Conservation (phyloP, 2,888 invertebrate genomes). For the Xanthia togata region DNA sequence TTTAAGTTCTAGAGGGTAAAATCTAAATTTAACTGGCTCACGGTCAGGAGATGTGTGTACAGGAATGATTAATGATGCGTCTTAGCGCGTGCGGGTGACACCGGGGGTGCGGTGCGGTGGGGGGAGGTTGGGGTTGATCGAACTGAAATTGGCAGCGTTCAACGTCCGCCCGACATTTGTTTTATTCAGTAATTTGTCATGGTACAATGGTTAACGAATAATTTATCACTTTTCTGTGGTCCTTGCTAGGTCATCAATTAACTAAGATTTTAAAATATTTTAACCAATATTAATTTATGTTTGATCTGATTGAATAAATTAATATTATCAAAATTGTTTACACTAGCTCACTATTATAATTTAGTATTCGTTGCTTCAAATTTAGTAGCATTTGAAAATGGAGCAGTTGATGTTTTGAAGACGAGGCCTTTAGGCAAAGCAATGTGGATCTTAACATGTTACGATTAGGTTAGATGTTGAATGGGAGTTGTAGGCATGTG, state of each 20-base stretch:
- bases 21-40: slow-evolving; percentile 73
- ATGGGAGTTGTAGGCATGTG: slow-evolving; percentile 54
- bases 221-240: slow-evolving; percentile 61
- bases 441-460: slow-evolving; percentile 68
- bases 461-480: slow-evolving; percentile 70
- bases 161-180: slow-evolving; percentile 81
- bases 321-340: slow-evolving; percentile 68
- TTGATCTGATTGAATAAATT: slow-evolving; percentile 13
- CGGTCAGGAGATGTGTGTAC: slow-evolving; percentile 75
- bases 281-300: slow-evolving; percentile 20
- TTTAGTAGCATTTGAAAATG: slow-evolving; percentile 75
- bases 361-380: slow-evolving; percentile 65
- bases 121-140: slow-evolving; percentile 81
- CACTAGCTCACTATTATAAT: slow-evolving; percentile 52
- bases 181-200: slow-evolving; percentile 79
- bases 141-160: slow-evolving; percentile 87
- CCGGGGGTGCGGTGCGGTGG: slow-evolving; percentile 68
- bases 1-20: slow-evolving; percentile 76
- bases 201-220: slow-evolving; percentile 68
- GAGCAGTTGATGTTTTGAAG: slow-evolving; percentile 71
- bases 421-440: slow-evolving; percentile 51
- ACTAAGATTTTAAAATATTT: slow-evolving; percentile 13
- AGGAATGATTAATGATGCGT: slow-evolving; percentile 85
- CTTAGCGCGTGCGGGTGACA: slow-evolving; percentile 79
- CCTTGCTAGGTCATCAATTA: slow-evolving; percentile 31